These are phyloP conservation scores for Lepus europaeus DNA, from an alignment of 2,113 vertebrate genomes.

Conservation along the genomic window DNA sequence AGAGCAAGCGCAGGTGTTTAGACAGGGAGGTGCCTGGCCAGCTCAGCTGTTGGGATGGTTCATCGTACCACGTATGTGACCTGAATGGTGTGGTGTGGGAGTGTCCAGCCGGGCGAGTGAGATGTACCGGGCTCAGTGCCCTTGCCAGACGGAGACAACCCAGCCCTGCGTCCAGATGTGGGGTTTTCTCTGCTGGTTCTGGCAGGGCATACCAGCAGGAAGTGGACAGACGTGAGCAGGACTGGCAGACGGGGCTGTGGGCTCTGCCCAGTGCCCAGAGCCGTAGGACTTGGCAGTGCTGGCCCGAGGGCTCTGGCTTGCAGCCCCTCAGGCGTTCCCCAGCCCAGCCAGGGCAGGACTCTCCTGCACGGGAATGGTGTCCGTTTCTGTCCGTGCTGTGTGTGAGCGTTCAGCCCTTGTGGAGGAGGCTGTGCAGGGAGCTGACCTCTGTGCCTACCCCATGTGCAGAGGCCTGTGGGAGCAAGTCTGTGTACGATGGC, in stretches of 20 bases:
- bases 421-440: rapidly evolving
- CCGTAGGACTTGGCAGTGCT: no score
- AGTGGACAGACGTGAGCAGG: rapidly evolving
- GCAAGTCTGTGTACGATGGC: constrained; percentile 97
- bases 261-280: no score
- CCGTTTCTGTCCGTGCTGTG: rapidly evolving
- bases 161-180: not conserved
- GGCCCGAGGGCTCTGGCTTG: no score
- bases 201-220: no score
- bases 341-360: not conserved
- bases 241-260: no score
- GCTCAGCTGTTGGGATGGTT: not conserved
- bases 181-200: not conserved
- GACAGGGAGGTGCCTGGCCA: not conserved
- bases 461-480: constrained; percentile 96
- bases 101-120: not conserved
- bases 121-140: no score
- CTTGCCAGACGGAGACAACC: not conserved
- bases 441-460: not conserved
- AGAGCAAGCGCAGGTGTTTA: not conserved
- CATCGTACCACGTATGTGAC: no score
- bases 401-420: rapidly evolving
- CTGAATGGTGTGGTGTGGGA: no score
- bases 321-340: no score
- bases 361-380: not conserved